Conservation (phyloP, 35 echinoderm and acorn worm species). For the Apostichopus japonicus region DNA sequence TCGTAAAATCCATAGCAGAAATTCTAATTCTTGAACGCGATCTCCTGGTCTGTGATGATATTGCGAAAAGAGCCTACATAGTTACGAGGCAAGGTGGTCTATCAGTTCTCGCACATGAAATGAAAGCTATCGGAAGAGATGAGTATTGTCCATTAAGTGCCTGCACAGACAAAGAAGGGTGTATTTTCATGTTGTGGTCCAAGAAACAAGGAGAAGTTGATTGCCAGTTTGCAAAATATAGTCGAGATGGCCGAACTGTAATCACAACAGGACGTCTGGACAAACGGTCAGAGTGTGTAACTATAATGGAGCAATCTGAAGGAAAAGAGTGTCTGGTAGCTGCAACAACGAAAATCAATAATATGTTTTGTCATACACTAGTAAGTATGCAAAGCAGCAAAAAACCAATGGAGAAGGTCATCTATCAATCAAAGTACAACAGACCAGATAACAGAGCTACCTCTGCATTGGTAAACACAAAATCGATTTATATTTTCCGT, state of each 20-base stretch:
- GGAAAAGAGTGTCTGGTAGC: no score
- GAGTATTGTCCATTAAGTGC: neutral
- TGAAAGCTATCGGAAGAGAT: neutral
- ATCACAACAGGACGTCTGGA: neutral
- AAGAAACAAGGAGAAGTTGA: neutral
- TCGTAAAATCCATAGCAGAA: neutral
- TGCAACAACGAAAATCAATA: no score
- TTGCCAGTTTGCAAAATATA: neutral
- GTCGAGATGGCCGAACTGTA: neutral
- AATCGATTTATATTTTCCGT: no score
- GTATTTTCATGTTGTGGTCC: neutral
- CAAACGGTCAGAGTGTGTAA: neutral
- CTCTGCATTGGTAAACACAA: no score
- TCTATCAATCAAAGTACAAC: no score
- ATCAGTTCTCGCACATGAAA: neutral
- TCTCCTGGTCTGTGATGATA: neutral
- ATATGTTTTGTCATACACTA: no score
- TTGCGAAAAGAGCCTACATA: neutral
- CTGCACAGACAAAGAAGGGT: neutral
- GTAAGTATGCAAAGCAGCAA: no score
- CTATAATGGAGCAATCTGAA: neutral
- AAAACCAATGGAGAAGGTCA: no score
- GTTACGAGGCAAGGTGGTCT: neutral
- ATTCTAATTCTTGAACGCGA: neutral
- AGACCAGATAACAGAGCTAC: no score